Conservation (phyloP, 2,113 vertebrate species). For the Microtus montanus region DNA sequence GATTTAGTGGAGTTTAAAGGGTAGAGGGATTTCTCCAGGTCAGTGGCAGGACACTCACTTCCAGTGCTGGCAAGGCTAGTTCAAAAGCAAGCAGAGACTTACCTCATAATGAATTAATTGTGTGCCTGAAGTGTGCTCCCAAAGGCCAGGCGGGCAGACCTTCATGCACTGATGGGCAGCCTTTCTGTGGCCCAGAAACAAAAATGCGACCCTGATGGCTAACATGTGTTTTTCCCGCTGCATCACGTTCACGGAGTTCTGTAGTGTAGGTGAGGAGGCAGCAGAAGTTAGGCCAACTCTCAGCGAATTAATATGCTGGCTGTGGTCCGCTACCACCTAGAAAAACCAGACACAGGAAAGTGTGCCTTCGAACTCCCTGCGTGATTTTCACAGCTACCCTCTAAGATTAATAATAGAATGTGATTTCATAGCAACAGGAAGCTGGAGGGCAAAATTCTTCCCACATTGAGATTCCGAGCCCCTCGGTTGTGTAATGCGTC, state of each 20-base stretch:
- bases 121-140: constrained; percentile 91
- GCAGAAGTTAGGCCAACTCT: constrained; percentile 61
- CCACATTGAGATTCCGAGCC: not conserved
- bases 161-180: constrained; percentile 89
- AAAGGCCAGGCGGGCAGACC: constrained; percentile 89
- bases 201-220: constrained; percentile 87
- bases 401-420: not conserved
- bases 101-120: constrained; percentile 92
- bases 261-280: constrained; percentile 65
- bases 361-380: not conserved
- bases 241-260: constrained; percentile 70
- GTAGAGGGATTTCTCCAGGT: constrained; percentile 87
- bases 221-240: constrained; percentile 87
- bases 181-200: constrained; percentile 88
- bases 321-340: not conserved
- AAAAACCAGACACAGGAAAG: constrained; percentile 11
- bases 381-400: not conserved
- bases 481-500: not conserved
- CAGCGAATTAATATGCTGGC: constrained; percentile 46
- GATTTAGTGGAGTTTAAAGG: constrained; percentile 83
- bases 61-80: constrained; percentile 82
- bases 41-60: constrained; percentile 88
- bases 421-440: not conserved
- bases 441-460: not conserved
- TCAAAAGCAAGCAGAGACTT: constrained; percentile 87